These are phyloP conservation scores for Toxotes lorentzi DNA, from an alignment of 2,797 vertebrate species.

Conservation along the genomic window DNA sequence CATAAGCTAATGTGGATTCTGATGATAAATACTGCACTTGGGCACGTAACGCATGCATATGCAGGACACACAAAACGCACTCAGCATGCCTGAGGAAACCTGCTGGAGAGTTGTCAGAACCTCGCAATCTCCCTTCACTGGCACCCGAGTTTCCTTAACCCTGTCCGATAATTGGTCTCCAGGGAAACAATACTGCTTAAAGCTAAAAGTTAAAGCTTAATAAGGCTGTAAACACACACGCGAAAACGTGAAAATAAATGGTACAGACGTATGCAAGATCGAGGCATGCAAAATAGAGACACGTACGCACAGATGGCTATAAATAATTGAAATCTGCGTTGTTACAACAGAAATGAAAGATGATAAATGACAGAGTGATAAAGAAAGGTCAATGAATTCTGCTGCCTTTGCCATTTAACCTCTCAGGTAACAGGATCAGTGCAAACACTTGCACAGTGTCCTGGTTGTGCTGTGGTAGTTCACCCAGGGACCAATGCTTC, in stretches of 20 bases:
- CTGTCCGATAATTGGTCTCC: constrained; percentile 84
- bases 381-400: constrained; percentile 53
- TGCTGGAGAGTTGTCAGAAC: constrained; percentile 74
- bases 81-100: constrained; percentile 70
- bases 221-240: constrained; percentile 73
- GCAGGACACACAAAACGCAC: constrained; percentile 48
- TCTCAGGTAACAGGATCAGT: constrained; percentile 25
- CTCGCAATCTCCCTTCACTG: constrained; percentile 62
- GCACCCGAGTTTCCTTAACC: constrained; percentile 74
- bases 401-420: constrained; percentile 45
- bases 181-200: constrained; percentile 70
- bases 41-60: constrained; percentile 26
- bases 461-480: constrained; percentile 33
- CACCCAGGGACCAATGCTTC: constrained; percentile 29
- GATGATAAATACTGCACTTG: constrained; percentile 60
- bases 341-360: constrained; percentile 38
- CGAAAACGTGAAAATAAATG: constrained; percentile 43
- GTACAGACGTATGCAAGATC: constrained; percentile 23
- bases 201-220: constrained; percentile 77
- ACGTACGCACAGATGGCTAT: constrained; percentile 3
- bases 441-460: constrained; percentile 27
- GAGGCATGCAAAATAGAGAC: constrained; percentile 12
- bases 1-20: constrained; percentile 50
- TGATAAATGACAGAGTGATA: constrained; percentile 50
- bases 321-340: constrained; percentile 42